phyloP scores from a whole-genome alignment of 1,140 invertebrate genomes.

The Aricia agestis region DNA sequence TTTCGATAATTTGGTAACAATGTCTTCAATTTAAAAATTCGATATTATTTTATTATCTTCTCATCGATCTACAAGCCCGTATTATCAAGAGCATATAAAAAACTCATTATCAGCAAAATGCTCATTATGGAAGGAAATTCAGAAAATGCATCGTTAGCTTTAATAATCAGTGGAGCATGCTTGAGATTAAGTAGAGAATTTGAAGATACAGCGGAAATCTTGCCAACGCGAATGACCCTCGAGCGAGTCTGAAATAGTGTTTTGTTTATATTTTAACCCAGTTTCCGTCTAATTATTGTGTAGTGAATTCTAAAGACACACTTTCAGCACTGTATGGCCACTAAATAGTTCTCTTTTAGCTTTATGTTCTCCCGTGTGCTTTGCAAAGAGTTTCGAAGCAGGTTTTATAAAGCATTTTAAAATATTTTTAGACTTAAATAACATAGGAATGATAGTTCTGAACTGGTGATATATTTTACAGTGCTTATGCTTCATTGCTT shows the following conservation, averaged over 20 bases:
- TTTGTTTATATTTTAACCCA: conserved; percentile 34
- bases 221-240: conserved; percentile 46
- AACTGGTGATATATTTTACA: background rate
- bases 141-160: conserved; percentile 38
- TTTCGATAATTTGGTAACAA: no score
- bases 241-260: conserved; percentile 27
- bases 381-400: background rate
- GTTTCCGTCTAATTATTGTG: conserved; percentile 16
- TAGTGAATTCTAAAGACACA: conserved; percentile 2
- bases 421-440: background rate
- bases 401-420: background rate
- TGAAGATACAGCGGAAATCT: conserved; percentile 53
- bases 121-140: conserved; percentile 19
- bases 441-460: background rate
- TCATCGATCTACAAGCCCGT: background rate
- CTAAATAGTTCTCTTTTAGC: conserved; percentile 3
- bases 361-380: background rate
- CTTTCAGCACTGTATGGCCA: background rate
- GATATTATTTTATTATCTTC: background rate
- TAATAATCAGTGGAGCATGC: conserved; percentile 41
- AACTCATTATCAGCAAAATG: conserved; percentile 14
- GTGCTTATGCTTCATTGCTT: background rate
- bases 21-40: no score
- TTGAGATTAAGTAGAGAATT: conserved; percentile 45
- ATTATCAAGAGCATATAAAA: background rate